A percentile compares a stretch with the other conserved stretches of the same genome.
Conservation (phyloP, 1,140 invertebrate genomes). For the Aculops lycopersici region DNA sequence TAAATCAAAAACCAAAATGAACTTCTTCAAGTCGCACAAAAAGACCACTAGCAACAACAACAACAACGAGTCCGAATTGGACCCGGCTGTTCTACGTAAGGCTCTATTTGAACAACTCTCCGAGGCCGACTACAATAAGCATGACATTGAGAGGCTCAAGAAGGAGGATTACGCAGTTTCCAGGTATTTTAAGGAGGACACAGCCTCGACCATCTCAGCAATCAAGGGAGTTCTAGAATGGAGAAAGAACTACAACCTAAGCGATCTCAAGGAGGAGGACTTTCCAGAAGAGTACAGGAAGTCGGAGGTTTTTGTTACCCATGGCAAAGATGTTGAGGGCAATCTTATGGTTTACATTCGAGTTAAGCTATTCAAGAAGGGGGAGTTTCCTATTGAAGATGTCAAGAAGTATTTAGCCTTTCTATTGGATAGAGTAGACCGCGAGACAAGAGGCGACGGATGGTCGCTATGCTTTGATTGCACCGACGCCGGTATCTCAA, state of each 20-base stretch:
- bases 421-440: not conserved
- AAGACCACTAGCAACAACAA: not conserved
- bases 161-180: not conserved
- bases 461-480: conserved; percentile 3
- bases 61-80: not conserved
- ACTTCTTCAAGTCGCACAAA: not conserved
- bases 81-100: not conserved
- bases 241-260: not conserved
- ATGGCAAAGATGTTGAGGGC: not conserved
- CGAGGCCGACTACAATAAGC: not conserved
- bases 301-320: not conserved
- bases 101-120: not conserved
- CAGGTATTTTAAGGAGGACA: not conserved
- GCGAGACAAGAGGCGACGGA: not conserved
- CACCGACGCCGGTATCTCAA: conserved; percentile 2
- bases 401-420: not conserved
- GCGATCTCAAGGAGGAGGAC: not conserved
- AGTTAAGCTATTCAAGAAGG: not conserved
- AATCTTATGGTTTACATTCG: not conserved
- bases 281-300: not conserved
- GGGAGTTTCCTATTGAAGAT: not conserved
- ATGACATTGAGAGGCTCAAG: not conserved
- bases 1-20: too few species aligned
- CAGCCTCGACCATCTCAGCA: not conserved
- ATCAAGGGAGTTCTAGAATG: not conserved